A percentile compares a stretch with the other conserved stretches of the same genome.
Evolutionary conservation across 2,888 invertebrate species (phyloP).

Genomic region (Polyploca ridens): DNA sequence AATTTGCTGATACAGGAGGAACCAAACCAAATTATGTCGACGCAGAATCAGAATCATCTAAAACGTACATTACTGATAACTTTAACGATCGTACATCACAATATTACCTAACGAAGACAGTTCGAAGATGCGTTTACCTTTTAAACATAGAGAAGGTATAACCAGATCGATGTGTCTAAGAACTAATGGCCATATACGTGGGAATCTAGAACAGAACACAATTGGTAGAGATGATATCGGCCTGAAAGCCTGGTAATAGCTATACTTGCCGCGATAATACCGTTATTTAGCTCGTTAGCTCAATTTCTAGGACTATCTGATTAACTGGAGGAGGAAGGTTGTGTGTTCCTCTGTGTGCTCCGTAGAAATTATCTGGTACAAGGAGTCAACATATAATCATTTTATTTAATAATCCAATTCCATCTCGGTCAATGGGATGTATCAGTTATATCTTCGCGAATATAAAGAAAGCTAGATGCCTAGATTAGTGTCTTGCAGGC

Average conservation of each 20-base stretch:
- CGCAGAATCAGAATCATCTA: no score
- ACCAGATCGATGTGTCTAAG: background rate
- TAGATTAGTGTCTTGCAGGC: no score
- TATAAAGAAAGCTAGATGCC: no score
- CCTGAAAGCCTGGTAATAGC: slow-evolving; percentile 40
- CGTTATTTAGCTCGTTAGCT: slow-evolving; percentile 63
- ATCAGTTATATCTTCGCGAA: background rate
- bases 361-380: background rate
- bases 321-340: slow-evolving; percentile 37
- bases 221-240: slow-evolving; percentile 51
- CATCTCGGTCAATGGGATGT: background rate
- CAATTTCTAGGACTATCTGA: slow-evolving; percentile 44
- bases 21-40: background rate
- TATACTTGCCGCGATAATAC: slow-evolving; percentile 49
- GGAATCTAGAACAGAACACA: slow-evolving; percentile 43
- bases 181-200: slow-evolving; percentile 24
- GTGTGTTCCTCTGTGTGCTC: slow-evolving; percentile 4
- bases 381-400: no score
- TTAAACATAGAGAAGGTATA: background rate
- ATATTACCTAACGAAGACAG: background rate
- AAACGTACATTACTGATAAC: no score
- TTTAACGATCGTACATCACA: background rate
- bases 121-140: background rate
- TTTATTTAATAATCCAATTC: background rate
- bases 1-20: background rate